Base-by-base conservation (phyloP, 64 coral and sea anemone genomes). In the Pocillopora damicornis region DNA sequence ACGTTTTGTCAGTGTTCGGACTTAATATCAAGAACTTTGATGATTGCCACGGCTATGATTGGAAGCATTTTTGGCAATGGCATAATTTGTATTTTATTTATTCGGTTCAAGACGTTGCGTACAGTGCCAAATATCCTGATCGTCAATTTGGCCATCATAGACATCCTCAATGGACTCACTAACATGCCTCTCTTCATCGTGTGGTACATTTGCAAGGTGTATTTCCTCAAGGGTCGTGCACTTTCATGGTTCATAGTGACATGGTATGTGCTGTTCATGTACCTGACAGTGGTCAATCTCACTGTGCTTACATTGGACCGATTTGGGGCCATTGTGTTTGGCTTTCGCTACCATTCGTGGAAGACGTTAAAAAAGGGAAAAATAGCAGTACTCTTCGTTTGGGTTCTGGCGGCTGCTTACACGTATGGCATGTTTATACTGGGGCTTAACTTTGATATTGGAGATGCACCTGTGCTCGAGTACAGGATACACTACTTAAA, bases 71-170 rank as follows among this genome's bases (percentile, higher is more conserved):
- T 91, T 63, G 80, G 89, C 26, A 91, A 91, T 57, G 58, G 80
- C 34, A 71, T 79, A n/a, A 91, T 85, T 22, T 85, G 80, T 75
- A 9, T 77, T 4, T 42, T 91, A 3, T 35, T 91, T 8, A 18
- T 86, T 60, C 69, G 89, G 13, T 91, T 91, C 36, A 86, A 86
- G 66, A 88, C 82, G 35, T n/a, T 92, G 0, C 86, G 91, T 15
- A 92, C 91, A 23, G 91, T 92, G 58, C 91, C 91, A 0, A 92
- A 92, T 59, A 88, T 92, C 57, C 78, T 92, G 51, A 78, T 92
- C 10, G 86, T 64, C 11, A 92, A 92, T 69, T 64, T 91, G 18
- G 80, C 89, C 58, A n/a, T 91, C 35, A 63, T 91, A 65, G 89
- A 91, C 73, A 79, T 92, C 58, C 60, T 92, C 63, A 92, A 92